phyloP scores from a whole-genome alignment of 2,113 vertebrate species.

The Crotophaga sulcirostris region DNA sequence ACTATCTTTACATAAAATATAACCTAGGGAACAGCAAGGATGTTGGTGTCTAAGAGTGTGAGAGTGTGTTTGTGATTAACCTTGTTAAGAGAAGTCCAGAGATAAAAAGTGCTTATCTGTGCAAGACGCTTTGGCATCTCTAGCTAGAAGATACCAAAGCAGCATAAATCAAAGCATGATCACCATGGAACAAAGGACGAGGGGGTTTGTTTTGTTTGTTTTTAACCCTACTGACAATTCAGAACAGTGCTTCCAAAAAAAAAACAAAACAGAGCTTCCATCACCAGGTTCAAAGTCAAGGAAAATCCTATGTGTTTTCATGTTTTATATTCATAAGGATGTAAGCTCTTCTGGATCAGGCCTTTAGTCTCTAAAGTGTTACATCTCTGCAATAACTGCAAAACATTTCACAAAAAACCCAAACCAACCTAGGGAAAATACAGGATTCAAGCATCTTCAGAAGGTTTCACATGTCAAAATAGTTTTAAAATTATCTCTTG shows the following conservation, averaged over 20 bases:
- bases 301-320: neutral
- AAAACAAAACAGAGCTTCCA: neutral
- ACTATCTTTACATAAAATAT: neutral
- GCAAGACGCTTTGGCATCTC: neutral
- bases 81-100: neutral
- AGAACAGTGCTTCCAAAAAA: neutral
- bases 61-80: neutral
- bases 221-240: neutral
- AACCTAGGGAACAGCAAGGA: neutral
- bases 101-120: neutral
- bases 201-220: neutral
- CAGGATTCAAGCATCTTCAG: neutral
- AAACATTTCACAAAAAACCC: neutral
- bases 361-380: neutral
- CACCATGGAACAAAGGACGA: neutral
- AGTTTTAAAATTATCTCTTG: neutral
- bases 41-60: neutral
- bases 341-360: neutral
- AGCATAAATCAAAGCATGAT: neutral
- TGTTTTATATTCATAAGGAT: neutral
- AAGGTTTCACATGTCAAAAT: neutral
- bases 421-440: neutral
- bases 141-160: neutral
- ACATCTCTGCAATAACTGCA: neutral
- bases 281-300: neutral